These are phyloP conservation scores for Caenorhabditis inopinata DNA, from an alignment of 1,140 invertebrate genomes.

Conservation along the genomic window DNA sequence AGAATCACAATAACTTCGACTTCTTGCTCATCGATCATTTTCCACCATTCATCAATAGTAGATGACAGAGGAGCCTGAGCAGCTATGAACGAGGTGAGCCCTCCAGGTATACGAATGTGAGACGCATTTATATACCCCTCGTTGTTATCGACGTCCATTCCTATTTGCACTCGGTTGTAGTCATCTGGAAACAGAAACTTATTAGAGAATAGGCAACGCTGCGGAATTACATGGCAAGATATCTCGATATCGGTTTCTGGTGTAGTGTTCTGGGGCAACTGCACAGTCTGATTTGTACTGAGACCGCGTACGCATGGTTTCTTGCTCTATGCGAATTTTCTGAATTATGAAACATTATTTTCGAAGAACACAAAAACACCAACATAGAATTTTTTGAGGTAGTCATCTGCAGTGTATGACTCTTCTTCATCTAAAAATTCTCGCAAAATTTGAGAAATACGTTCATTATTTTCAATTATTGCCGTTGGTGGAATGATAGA, in stretches of 20 bases:
- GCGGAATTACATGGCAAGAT: constrained; percentile 51
- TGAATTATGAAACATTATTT: too few species aligned
- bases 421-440: background rate
- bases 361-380: background rate
- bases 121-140: constrained; percentile 51
- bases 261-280: background rate
- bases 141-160: constrained; percentile 17
- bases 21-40: constrained; percentile 46
- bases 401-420: background rate
- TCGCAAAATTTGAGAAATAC: background rate
- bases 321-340: constrained; percentile 16
- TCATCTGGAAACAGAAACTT: constrained; percentile 53
- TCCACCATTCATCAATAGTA: constrained; percentile 49
- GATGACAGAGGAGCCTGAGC: constrained; percentile 44
- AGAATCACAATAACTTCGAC: constrained; percentile 41
- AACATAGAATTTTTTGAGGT: background rate
- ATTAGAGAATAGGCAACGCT: too few species aligned
- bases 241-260: constrained; percentile 45
- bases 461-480: too few species aligned
- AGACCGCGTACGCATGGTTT: background rate
- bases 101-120: constrained; percentile 20
- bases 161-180: constrained; percentile 40
- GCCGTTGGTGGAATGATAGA: background rate
- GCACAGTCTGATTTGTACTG: background rate
- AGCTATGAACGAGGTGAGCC: constrained; percentile 40